A percentile compares a stretch with the other conserved stretches of the same genome.
Evolutionary conservation across 2,888 invertebrate genomes (phyloP).

Genomic region (Zele albiditarsus): DNA sequence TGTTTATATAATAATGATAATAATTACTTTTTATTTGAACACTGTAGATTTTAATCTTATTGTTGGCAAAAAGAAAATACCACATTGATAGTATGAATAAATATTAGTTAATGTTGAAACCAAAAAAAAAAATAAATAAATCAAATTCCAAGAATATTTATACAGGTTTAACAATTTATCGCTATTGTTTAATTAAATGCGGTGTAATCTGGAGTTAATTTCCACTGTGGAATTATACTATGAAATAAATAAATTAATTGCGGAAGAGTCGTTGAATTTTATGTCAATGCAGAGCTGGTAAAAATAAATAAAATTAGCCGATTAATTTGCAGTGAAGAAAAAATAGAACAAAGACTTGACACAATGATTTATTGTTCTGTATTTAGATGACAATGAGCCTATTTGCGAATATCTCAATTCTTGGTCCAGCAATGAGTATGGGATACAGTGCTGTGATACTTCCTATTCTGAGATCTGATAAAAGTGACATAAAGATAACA

Average conservation of each 20-base stretch:
- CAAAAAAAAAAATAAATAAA: background rate
- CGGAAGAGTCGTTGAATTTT: background rate
- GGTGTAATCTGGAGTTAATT: background rate
- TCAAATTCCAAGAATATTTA: constrained; percentile 1
- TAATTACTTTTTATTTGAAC: background rate
- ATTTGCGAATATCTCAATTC: constrained; percentile 73
- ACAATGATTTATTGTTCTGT: constrained; percentile 20
- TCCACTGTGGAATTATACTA: background rate
- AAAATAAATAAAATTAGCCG: background rate
- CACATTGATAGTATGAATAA: constrained; percentile 1
- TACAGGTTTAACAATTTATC: background rate
- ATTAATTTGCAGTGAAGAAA: background rate
- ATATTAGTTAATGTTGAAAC: background rate
- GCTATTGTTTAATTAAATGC: background rate
- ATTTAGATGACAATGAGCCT: constrained; percentile 73
- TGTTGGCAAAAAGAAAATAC: background rate
- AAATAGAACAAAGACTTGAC: background rate
- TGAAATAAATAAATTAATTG: background rate
- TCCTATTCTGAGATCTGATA: constrained; percentile 68
- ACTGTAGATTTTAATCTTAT: background rate
- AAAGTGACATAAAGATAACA: constrained; percentile 66
- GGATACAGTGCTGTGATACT: constrained; percentile 77
- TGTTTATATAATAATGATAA: background rate
- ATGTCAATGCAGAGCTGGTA: background rate
- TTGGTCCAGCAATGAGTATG: constrained; percentile 77